Evolutionary conservation across 2,888 invertebrate species (phyloP), one percentile per base, ranked within the genome.

Genomic region (Caenorhabditis macrosperma): DNA sequence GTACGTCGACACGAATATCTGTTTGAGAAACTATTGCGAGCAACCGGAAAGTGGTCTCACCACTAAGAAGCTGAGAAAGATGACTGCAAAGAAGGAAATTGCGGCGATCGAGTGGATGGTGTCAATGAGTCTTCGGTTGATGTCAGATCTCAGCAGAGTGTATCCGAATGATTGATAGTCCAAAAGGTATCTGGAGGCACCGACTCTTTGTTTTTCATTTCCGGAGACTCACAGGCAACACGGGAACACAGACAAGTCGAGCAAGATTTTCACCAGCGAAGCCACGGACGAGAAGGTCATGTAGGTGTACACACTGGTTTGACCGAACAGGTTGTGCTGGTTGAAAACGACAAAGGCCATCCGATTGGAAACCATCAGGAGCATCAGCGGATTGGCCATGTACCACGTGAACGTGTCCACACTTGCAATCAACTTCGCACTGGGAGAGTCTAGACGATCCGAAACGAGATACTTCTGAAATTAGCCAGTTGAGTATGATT

Each of bases 171-270:
- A 38, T 35, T 54, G 20, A 7, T 46, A 35, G 24, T 71, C 71
- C 52, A 69, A 28, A 0, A 61, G 28, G 3, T 54, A 33, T 7
- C 59, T 59, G 1, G 12, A 68, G 60, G n/a, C 3, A 26, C 33
- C 10, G 10, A 30, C 12, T 10, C 20, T 35, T 48, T 6, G 15
- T 10, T n/a, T 2, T 20, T 20, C 30, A n/a, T 26, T n/a, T 5
- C 30, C 3, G 9, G n/a, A 24, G 38, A 66, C 68, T 59, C 12
- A 69, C 71, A 61, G 6, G 55, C 71, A 71, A 55, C 71, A 61
- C 12, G 71, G 71, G 9, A 61, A 9, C n/a, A 61, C 54, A 20
- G 61, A 61, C 0, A 22, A 4, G 15, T 61, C 46, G 9, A 71
- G 3, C 1, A 61, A 24, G 0, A 71, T 15, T 22, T 46, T 71